Base-by-base conservation (phyloP, 1,140 invertebrate genomes). In the Pseudobourletiella spinata region DNA sequence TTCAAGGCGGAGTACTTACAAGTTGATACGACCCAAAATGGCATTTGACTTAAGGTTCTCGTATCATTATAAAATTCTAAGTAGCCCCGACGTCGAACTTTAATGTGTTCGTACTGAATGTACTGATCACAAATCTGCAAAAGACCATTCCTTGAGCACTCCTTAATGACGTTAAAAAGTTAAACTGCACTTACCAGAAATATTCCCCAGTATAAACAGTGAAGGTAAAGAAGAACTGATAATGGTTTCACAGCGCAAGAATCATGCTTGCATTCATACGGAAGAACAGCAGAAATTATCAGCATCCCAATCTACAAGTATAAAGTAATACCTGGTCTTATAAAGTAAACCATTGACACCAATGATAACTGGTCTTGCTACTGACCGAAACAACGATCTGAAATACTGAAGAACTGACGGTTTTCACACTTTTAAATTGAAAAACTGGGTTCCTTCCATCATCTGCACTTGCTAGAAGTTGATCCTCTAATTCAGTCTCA, bases 51-150 rank as follows among this genome's bases (percentile, higher is more conserved):
- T 3, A 65, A 29, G 11, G 42, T 60, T 42, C 65, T 48, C 2
- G 39, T 52, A 2, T 65, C 59, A 28, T 51, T 52, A 44, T 66
- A 69, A 44, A 69, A 69, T 4, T 69, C 65, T 26, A 69, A 56
- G 30, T 69, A 69, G 0, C 68, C 68, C 32, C 68, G 42, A 44
- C 62, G 42, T 20, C 68, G 30, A 16, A 66, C 32, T 59, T 59
- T 52, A 39, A 69, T 69, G 35, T 69, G 68, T 25, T 69, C 56
- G 28, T 64, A 69, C 43, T 67, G 68, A 29, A 69, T 64, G 29
- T 51, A 62, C 26, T 69, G 68, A 51, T 69, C 68, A 55, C 64
- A 64, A 11, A 69, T 65, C 68, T 69, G 42, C 14, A 32, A 39
- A 39, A 4, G 24, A 56, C 28, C 29, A 22, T 57, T n/a, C 43